Evolutionary conservation across 1,140 invertebrate species (phyloP), one percentile per base, ranked within the genome.

Genomic region (Aradophagus sp.): DNA sequence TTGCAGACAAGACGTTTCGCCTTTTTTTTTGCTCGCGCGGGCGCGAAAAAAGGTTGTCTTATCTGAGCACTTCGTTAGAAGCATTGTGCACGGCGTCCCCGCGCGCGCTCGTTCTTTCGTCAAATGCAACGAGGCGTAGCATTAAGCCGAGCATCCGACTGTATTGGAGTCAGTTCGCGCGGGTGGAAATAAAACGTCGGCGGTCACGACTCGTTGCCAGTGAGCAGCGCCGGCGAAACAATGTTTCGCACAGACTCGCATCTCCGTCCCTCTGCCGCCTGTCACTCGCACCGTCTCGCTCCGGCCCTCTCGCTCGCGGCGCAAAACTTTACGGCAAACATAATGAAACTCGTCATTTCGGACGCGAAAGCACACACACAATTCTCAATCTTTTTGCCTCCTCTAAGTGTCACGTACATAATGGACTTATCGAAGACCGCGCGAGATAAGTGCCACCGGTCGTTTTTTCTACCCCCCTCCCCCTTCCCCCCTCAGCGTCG

Each of bases 91-190:
- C 10, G 27, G 27, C 27, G 10, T n/a, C 2, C 48, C 58, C 50
- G 56, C 36, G 56, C 53, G 48, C 69, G 35, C 36, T 72, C 52
- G 70, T 68, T 68, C 63, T 68, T 73, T 63, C 70, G 63, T 73
- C 70, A 73, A 68, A 73, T 67, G 70, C 70, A 68, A 73, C 70
- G 70, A 73, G 63, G 63, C 70, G 70, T 73, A 73, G 65, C 53
- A 73, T 69, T 65, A 68, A 68, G 71, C 65, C 52, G 69, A 72
- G 69, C 69, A 72, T 72, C 61, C 61, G 36, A 73, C 62, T 67
- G 70, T 73, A 66, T 72, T 65, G 68, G 68, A 71, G 68, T 66
- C 69, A 66, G 69, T 62, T 62, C 55, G 56, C 69, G 69, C 69
- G 69, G 69, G 69, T 72, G 69, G 69, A 72, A 72, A 72, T 72